Base-by-base conservation (phyloP, 1,140 invertebrate species). In the Drosophila sulfurigaster region DNA sequence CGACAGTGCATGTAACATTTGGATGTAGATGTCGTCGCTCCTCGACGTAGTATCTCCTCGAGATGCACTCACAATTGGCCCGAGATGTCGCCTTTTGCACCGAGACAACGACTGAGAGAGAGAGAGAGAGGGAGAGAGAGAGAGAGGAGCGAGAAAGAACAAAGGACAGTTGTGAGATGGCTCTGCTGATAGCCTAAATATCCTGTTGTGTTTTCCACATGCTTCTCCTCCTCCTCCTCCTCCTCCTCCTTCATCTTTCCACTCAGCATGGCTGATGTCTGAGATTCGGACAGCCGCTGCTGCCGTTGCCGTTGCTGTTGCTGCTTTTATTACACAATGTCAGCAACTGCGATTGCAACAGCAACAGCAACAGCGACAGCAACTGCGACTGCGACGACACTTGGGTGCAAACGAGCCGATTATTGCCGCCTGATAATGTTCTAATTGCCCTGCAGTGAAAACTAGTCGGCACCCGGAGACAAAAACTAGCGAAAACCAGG, bases 341-440 rank as follows among this genome's bases (percentile, higher is more conserved):
- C 64, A 81, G 58, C 68, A 49, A 57, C 62, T 25, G 20, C 20
- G 20, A 25, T 25, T 25, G 20, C 20, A 25, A 20, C 20, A 20
- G 20, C 20, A 20, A 20, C 20, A 20, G 20, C 16, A 1, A 20
- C 20, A 20, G 20, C 20, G 3, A 20, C 20, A 3, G 20, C 20
- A 3, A 20, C 20, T 25, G 20, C 20, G 46, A 67, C 76, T 48
- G 60, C 62, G 77, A 88, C 66, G 79, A 87, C 82, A 87, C 80
- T 87, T 88, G 83, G 83, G 83, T 87, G 83, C 83, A 87, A 87
- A 87, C 83, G 83, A 87, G 83, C 65, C 83, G 83, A 87, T 87
- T 87, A 87, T 87, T 87, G 83, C 83, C 83, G 83, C 83, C 80
- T 88, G 83, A 87, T 87, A 87, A 80, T 82, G 83, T 79, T 87